Conservation (phyloP, 2,888 invertebrate species). For the Drosophila gaucha region DNA sequence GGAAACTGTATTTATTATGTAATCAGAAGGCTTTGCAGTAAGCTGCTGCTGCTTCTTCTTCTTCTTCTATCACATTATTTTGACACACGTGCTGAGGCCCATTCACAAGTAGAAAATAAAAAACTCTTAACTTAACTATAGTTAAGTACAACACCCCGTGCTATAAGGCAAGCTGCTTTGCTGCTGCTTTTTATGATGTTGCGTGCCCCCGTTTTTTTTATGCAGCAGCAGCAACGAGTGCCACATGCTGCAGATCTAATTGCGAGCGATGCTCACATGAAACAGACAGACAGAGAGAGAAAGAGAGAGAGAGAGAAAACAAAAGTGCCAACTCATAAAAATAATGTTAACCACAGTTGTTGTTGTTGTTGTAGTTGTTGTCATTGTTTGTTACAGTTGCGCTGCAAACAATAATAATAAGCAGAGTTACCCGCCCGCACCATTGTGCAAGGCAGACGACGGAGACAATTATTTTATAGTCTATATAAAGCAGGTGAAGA, state of each 20-base stretch:
- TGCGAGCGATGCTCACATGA: slow-evolving; percentile 45
- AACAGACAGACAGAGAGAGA: slow-evolving; percentile 19
- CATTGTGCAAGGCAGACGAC: slow-evolving; percentile 54
- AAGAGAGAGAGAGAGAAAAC: slow-evolving; percentile 29
- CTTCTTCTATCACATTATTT: slow-evolving; percentile 52
- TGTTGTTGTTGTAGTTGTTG: slow-evolving; percentile 29
- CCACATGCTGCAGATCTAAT: slow-evolving; percentile 44
- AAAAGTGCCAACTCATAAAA: slow-evolving; percentile 71
- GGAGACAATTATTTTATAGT: slow-evolving; percentile 9
- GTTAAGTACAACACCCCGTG: slow-evolving; percentile 29
- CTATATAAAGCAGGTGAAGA: neutral
- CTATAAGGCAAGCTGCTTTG: neutral
- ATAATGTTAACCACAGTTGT: slow-evolving; percentile 55
- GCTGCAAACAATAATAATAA: slow-evolving; percentile 42
- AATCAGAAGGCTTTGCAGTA: neutral
- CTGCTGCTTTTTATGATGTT: slow-evolving; percentile 37
- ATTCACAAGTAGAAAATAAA: slow-evolving; percentile 6
- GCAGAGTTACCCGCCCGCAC: slow-evolving; percentile 23
- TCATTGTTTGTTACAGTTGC: slow-evolving; percentile 58
- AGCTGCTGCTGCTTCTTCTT: slow-evolving; percentile 1
- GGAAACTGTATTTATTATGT: no score
- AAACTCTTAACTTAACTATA: slow-evolving; percentile 9
- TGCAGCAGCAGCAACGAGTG: slow-evolving; percentile 10
- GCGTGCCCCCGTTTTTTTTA: slow-evolving; percentile 53
- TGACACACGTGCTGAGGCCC: slow-evolving; percentile 59